Evolutionary conservation across 2,797 vertebrate genomes (phyloP), one percentile per base, ranked within the genome.

Genomic region (Clarias laeviceps): DNA sequence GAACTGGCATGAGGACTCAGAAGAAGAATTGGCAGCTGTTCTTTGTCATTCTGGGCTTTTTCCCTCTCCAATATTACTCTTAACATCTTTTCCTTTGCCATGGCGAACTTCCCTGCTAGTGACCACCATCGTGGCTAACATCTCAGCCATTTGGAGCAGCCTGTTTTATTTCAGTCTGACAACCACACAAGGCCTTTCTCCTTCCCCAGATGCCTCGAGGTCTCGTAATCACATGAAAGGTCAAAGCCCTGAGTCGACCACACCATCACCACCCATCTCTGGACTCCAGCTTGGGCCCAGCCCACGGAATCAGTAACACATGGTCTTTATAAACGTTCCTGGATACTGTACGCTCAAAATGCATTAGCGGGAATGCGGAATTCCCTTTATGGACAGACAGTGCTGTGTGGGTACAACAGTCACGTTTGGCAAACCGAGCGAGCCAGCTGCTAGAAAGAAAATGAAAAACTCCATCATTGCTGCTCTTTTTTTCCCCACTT

Each of bases 391-490:
- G 90, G 91, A 89, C 91, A 88, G 90, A 93, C 90, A 88, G 91
- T 90, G 91, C 92, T 92, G 91, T 89, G 91, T 91, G 93, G 94
- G 93, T 93, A 93, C 90, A 82, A 80, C 89, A 90, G 92, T 94
- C 93, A 93, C 93, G 92, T 93, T 92, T 91, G 93, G 88, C 93
- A 93, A 82, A 89, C 72, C 61, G 86, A 90, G 83, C 65, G 89
- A 92, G 93, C 93, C 93, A 94, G 94, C 93, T 94, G 93, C 91
- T 93, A 85, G 90, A 92, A 93, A 93, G 91, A 91, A 94, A 94
- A 89, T 88, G 82, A 89, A 90, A 90, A 87, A 81, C 85, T 93
- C 93, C 92, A 89, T 91, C 90, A 90, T 90, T 92, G 93, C 93
- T 92, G 87, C 88, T 83, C 72, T 92, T 92, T 92, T 87, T 92